phyloP scores from a whole-genome alignment of 2,888 invertebrate genomes.

The Chloromyia formosa region DNA sequence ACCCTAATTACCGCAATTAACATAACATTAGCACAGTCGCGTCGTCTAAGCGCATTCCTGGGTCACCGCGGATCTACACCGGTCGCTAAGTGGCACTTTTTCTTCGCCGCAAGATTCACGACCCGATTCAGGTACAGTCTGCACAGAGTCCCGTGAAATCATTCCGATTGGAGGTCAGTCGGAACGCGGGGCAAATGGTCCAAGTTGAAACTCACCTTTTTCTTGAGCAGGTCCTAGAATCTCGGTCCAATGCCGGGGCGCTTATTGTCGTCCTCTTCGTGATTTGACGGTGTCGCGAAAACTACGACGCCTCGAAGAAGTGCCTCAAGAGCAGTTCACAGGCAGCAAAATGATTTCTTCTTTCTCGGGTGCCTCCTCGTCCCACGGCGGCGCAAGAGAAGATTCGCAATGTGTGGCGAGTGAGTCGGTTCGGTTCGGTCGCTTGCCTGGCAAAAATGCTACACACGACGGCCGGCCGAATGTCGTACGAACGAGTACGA shows the following conservation, averaged over 20 bases:
- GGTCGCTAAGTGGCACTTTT: neutral
- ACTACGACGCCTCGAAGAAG: constrained; percentile 33
- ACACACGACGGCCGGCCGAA: neutral
- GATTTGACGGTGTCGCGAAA: constrained; percentile 16
- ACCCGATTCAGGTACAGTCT: constrained; percentile 5
- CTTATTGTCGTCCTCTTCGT: neutral
- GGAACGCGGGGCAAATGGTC: too few relatives aligned
- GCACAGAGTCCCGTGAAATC: neutral
- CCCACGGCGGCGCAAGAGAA: constrained; percentile 21
- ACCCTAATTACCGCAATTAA: neutral
- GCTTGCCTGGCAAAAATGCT: neutral
- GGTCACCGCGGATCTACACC: neutral
- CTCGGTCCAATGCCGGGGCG: neutral
- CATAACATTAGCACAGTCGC: neutral
- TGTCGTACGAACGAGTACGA: neutral
- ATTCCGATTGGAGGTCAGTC: neutral
- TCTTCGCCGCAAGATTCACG: too few relatives aligned
- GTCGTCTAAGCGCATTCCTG: neutral
- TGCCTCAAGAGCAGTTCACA: neutral
- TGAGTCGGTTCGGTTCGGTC: too few relatives aligned
- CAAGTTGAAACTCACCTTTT: constrained; percentile 26
- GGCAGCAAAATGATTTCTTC: constrained; percentile 5
- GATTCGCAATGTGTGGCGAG: neutral
- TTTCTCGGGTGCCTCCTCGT: constrained; percentile 14
- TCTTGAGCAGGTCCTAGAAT: neutral